Conservation (phyloP, 2,797 vertebrate species). For the Emydoidea blandingii region DNA sequence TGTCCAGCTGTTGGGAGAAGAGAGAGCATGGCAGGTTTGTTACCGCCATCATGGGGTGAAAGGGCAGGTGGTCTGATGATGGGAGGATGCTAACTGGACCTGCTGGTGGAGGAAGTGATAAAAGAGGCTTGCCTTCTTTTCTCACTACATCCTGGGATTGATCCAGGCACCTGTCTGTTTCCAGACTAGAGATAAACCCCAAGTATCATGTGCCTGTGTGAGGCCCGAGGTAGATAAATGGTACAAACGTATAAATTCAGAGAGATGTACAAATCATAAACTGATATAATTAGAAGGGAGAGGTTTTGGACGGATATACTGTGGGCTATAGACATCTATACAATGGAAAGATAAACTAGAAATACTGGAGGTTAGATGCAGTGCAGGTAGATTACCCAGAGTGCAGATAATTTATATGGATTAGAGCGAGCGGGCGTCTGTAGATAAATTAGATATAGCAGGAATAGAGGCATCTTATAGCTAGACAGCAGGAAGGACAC, state of each 20-base stretch:
- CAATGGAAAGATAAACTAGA: slow-evolving; percentile 82
- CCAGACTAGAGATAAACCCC: background rate
- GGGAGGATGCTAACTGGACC: slow-evolving; percentile 21
- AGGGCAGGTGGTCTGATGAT: background rate
- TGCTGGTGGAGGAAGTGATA: slow-evolving; percentile 10
- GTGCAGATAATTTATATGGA: slow-evolving; percentile 74
- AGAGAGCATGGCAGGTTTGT: background rate
- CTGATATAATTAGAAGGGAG: slow-evolving; percentile 81
- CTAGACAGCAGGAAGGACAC: slow-evolving; percentile 23
- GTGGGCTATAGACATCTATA: slow-evolving; percentile 79
- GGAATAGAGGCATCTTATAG: slow-evolving; percentile 55
- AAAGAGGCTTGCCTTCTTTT: slow-evolving; percentile 40
- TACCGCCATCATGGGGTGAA: background rate
- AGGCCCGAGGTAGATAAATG: slow-evolving; percentile 67
- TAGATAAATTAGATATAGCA: slow-evolving; percentile 63
- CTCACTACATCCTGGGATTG: background rate
- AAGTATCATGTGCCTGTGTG: background rate
- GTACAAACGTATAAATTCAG: slow-evolving; percentile 44
- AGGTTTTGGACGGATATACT: slow-evolving; percentile 79
- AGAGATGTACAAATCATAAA: slow-evolving; percentile 74
- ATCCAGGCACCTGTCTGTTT: background rate
- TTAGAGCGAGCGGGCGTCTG: slow-evolving; percentile 62
- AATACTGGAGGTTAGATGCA: slow-evolving; percentile 79
- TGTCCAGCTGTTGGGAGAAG: background rate
- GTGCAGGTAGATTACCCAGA: slow-evolving; percentile 76